phyloP scores from a whole-genome alignment of 2,113 vertebrate species.

The Poecilia latipinna region DNA sequence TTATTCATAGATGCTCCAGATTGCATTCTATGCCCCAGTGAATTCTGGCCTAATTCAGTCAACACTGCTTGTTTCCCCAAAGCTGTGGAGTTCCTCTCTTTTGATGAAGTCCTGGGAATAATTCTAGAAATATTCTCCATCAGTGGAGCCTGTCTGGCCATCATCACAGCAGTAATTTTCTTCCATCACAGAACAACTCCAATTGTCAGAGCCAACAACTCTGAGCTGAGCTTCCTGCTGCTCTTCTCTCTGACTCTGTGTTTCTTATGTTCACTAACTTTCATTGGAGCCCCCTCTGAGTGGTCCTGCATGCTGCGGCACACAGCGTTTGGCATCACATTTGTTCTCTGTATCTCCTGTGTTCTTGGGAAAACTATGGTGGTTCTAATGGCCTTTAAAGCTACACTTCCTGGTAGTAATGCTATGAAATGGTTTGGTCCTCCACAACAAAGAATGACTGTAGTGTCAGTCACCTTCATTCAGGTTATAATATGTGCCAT shows the following conservation, averaged over 20 bases:
- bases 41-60: conserved; percentile 67
- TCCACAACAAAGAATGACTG: too few relatives aligned
- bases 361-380: conserved; percentile 1
- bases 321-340: conserved; percentile 4
- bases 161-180: conserved; percentile 58
- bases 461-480: too few relatives aligned
- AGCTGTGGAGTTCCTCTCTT: conserved; percentile 73
- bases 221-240: conserved; percentile 4
- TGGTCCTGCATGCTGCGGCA: conserved; percentile 4
- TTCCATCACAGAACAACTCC: conserved; percentile 63
- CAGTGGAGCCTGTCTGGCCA: conserved; percentile 56
- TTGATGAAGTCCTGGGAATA: conserved; percentile 63
- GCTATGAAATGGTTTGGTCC: too few relatives aligned
- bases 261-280: conserved; percentile 2
- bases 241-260: conserved; percentile 4
- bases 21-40: conserved; percentile 62
- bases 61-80: conserved; percentile 58
- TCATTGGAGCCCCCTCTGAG: conserved; percentile 1
- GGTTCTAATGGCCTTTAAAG: conserved; percentile 2
- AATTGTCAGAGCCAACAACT: conserved; percentile 74
- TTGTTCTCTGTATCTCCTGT: conserved; percentile 2
- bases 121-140: conserved; percentile 63
- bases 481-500: too few relatives aligned
- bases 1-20: conserved; percentile 65
- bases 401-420: background rate